Evolutionary conservation across 2,797 vertebrate genomes (phyloP).

Genomic region (Nyctibius grandis): DNA sequence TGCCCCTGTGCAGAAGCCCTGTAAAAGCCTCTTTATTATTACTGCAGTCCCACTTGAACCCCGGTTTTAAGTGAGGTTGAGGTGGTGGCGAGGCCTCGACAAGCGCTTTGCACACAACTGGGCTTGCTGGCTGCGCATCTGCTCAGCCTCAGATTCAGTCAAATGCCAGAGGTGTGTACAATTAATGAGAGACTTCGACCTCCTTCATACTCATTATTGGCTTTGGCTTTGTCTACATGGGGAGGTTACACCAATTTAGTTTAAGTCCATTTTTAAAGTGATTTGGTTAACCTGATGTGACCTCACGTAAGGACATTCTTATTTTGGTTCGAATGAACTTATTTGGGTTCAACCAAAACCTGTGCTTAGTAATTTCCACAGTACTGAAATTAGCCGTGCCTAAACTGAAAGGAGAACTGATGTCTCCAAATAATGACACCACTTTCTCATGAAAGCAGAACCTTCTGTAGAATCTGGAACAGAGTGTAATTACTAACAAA

Average conservation of each 20-base stretch:
- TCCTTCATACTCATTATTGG: conserved; percentile 40
- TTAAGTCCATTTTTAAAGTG: conserved; percentile 41
- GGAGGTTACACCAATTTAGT: conserved; percentile 15
- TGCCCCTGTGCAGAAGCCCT: not conserved
- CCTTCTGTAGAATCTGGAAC: conserved; percentile 40
- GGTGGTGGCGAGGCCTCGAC: not conserved
- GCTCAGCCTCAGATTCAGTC: not conserved
- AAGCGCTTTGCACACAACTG: not conserved
- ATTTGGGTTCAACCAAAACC: conserved; percentile 34
- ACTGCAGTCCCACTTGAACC: not conserved
- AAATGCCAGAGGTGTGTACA: not conserved
- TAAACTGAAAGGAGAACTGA: conserved; percentile 37
- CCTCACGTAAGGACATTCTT: not conserved
- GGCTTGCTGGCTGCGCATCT: not conserved
- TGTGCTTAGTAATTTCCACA: conserved; percentile 9
- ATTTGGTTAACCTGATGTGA: conserved; percentile 45
- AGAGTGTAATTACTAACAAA: conserved; percentile 22
- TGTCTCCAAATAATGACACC: conserved; percentile 38
- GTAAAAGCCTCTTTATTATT: not conserved
- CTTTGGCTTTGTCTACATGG: conserved; percentile 19
- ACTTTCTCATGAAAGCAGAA: conserved; percentile 48
- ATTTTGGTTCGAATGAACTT: conserved; percentile 17
- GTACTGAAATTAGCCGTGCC: not conserved
- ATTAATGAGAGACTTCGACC: not conserved
- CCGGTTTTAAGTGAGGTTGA: not conserved